Conservation (phyloP, 1,140 invertebrate species). For the Drosophila sp. region DNA sequence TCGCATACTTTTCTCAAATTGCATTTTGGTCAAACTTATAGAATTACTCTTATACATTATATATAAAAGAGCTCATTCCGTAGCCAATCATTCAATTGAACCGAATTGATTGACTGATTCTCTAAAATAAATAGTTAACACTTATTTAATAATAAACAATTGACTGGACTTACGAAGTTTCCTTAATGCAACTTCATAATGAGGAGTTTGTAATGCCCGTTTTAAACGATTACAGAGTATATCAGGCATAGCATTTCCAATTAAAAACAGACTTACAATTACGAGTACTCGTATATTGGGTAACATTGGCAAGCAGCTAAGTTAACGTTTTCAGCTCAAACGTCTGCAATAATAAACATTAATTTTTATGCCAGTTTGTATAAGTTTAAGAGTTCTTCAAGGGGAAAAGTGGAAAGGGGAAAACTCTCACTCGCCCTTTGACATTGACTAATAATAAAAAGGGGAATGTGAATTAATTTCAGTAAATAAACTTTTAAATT, state of each 20-base stretch:
- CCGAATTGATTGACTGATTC: background rate
- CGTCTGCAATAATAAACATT: slow-evolving; percentile 40
- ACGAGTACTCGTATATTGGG: slow-evolving; percentile 7
- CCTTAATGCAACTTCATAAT: no score
- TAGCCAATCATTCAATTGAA: background rate
- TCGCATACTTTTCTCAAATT: slow-evolving; percentile 27
- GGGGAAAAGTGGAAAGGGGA: no score
- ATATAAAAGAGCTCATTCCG: background rate
- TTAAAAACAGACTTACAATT: slow-evolving; percentile 17
- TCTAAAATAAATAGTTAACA: no score
- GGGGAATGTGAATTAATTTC: slow-evolving; percentile 38
- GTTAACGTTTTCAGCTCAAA: slow-evolving; percentile 17
- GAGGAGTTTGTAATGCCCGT: background rate
- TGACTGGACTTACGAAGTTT: no score
- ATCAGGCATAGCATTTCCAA: background rate
- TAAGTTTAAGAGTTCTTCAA: slow-evolving; percentile 21
- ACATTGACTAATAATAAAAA: slow-evolving; percentile 36
- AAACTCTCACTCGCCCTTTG: slow-evolving; percentile 19
- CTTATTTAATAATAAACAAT: no score
- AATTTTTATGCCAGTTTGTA: slow-evolving; percentile 42
- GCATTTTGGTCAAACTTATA: slow-evolving; percentile 18
- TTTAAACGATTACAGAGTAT: background rate
- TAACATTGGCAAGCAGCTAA: slow-evolving; percentile 3
- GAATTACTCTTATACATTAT: background rate
- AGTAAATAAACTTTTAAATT: slow-evolving; percentile 47